Conservation (phyloP, 2,888 invertebrate species). For the Brachynemurus nebulosus region DNA sequence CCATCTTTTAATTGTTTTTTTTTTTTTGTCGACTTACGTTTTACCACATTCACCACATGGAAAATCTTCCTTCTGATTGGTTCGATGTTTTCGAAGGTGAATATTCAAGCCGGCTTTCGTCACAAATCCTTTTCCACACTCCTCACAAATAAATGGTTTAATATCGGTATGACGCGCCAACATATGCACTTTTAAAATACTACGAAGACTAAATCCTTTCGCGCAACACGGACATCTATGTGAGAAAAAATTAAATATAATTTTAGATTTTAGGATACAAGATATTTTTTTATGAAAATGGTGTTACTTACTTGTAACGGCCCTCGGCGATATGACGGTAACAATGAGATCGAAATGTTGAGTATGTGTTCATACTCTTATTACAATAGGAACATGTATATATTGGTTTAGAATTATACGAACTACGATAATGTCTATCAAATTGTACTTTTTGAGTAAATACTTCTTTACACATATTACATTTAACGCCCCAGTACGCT, state of each 20-base stretch:
- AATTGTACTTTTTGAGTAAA: conserved; percentile 37
- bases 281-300: conserved; percentile 28
- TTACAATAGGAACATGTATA: conserved; percentile 44
- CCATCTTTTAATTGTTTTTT: neutral
- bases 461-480: conserved; percentile 37
- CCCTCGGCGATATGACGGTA: conserved; percentile 41
- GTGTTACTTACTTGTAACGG: conserved; percentile 35
- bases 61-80: conserved; percentile 29
- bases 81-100: conserved; percentile 35
- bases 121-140: conserved; percentile 32
- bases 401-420: conserved; percentile 32
- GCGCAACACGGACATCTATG: conserved; percentile 39
- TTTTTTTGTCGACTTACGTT: conserved; percentile 24
- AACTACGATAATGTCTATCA: conserved; percentile 35
- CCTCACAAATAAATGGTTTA: conserved; percentile 32
- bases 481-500: conserved; percentile 38
- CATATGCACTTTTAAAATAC: conserved; percentile 38
- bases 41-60: conserved; percentile 32
- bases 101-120: conserved; percentile 33
- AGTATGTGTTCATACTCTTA: conserved; percentile 39
- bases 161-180: conserved; percentile 34
- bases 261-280: too few relatives aligned
- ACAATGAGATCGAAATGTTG: conserved; percentile 39
- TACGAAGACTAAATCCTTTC: conserved; percentile 38
- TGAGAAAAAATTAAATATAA: conserved; percentile 12